Conservation (phyloP, 2,888 invertebrate species). For the Rotaria magnacalcarata region DNA sequence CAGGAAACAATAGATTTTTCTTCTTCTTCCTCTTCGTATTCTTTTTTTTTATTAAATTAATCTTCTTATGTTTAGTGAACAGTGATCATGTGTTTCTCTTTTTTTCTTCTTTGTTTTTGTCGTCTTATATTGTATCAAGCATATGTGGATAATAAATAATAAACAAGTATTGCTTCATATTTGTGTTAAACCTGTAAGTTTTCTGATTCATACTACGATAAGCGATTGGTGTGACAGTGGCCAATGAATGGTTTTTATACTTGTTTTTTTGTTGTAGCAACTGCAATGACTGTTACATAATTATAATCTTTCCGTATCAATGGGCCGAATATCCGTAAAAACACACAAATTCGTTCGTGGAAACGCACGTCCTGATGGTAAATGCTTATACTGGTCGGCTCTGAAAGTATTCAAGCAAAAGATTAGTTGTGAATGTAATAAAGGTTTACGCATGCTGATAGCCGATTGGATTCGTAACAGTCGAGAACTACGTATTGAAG, state of each 20-base stretch:
- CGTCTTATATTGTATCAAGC: neutral
- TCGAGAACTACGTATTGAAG: neutral
- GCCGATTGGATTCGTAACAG: neutral
- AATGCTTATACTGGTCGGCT: neutral
- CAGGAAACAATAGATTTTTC: neutral
- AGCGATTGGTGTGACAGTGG: too few relatives aligned
- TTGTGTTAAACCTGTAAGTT: too few relatives aligned
- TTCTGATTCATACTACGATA: too few relatives aligned
- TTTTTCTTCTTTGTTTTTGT: neutral
- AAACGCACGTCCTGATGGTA: neutral
- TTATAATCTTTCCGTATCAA: neutral
- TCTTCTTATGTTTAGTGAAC: neutral
- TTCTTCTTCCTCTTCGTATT: neutral
- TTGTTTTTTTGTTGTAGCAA: too few relatives aligned
- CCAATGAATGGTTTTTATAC: too few relatives aligned
- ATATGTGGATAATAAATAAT: neutral
- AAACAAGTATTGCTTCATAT: neutral
- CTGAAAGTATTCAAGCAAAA: neutral
- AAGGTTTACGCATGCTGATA: neutral
- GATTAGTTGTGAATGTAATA: neutral
- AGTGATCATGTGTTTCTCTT: neutral
- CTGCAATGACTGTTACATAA: too few relatives aligned
- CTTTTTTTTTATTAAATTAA: neutral
- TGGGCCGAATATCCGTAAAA: neutral
- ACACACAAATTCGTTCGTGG: neutral